Evolutionary conservation across 1,140 invertebrate species (phyloP).

Genomic region (Bilobella aurantiaca): DNA sequence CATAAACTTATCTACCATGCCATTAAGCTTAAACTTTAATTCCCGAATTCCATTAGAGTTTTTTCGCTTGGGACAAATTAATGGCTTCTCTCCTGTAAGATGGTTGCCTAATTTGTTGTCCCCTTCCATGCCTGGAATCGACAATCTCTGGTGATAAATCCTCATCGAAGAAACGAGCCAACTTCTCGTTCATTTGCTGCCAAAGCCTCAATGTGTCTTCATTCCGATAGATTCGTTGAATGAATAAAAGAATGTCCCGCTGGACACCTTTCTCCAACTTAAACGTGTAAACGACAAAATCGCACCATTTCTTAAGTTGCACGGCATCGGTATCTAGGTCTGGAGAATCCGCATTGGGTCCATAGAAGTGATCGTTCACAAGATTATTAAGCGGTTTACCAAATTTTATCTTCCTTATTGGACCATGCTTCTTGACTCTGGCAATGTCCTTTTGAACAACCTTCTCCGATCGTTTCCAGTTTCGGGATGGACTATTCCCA

Average conservation of each 20-base stretch:
- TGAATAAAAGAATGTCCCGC: neutral
- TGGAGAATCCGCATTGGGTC: neutral
- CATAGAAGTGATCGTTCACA: neutral
- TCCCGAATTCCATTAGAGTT: too few relatives aligned
- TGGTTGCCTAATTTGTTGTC: slow-evolving; percentile 5
- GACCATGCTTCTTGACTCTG: neutral
- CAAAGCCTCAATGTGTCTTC: neutral
- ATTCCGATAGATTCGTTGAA: slow-evolving; percentile 10
- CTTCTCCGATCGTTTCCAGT: neutral
- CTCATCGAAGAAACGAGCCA: slow-evolving; percentile 13
- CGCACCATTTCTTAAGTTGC: slow-evolving; percentile 30
- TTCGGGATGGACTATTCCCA: neutral
- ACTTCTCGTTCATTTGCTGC: slow-evolving; percentile 14
- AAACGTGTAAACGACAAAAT: slow-evolving; percentile 35
- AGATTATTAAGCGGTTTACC: neutral
- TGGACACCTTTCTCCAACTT: neutral
- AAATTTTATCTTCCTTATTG: neutral
- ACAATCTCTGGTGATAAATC: slow-evolving; percentile 21
- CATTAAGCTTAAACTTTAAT: too few relatives aligned
- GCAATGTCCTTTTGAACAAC: neutral
- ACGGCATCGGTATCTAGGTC: neutral
- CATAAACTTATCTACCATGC: too few relatives aligned
- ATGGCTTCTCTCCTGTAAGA: slow-evolving; percentile 6
- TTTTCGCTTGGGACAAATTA: neutral
- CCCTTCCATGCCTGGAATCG: neutral